Evolutionary conservation across 2,113 vertebrate genomes (phyloP).

Genomic region (Tonatia bakeri): DNA sequence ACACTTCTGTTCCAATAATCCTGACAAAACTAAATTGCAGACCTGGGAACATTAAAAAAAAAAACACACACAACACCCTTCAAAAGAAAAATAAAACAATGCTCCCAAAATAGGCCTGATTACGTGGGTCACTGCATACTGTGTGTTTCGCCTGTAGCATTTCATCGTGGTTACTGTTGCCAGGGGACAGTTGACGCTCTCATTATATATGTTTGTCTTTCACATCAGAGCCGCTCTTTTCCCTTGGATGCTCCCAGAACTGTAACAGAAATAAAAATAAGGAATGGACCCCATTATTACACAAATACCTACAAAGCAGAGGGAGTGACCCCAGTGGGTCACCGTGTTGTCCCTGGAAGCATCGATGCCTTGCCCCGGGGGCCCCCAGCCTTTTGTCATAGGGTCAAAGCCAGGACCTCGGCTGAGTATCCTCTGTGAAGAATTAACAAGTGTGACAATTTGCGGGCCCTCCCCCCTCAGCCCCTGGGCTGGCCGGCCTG

Average conservation of each 20-base stretch:
- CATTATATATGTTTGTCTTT: conserved; percentile 88
- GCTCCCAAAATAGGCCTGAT: conserved; percentile 79
- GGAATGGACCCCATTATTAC: conserved; percentile 82
- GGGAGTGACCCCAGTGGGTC: conserved; percentile 77
- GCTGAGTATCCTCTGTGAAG: conserved; percentile 87
- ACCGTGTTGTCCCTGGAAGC: conserved; percentile 82
- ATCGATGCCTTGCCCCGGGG: conserved; percentile 84
- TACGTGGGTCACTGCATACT: conserved; percentile 82
- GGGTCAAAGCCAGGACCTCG: conserved; percentile 90
- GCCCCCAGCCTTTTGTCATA: conserved; percentile 82
- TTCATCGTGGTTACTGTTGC: conserved; percentile 84
- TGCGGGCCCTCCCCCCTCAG: conserved; percentile 80
- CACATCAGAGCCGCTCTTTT: conserved; percentile 81
- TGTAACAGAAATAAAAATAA: conserved; percentile 86
- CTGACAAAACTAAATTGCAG: conserved; percentile 63
- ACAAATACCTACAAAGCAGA: conserved; percentile 87
- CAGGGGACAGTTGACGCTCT: conserved; percentile 83
- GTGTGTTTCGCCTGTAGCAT: conserved; percentile 82
- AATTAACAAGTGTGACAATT: conserved; percentile 92
- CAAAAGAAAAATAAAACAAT: conserved; percentile 84
- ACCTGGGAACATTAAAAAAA: conserved; percentile 63
- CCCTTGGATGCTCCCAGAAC: conserved; percentile 79
- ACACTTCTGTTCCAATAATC: conserved; percentile 50
- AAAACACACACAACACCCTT: conserved; percentile 37
- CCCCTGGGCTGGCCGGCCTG: conserved; percentile 83